These are phyloP conservation scores for Halyomorpha halys DNA, from an alignment of 1,140 invertebrate species.

Conservation along the genomic window DNA sequence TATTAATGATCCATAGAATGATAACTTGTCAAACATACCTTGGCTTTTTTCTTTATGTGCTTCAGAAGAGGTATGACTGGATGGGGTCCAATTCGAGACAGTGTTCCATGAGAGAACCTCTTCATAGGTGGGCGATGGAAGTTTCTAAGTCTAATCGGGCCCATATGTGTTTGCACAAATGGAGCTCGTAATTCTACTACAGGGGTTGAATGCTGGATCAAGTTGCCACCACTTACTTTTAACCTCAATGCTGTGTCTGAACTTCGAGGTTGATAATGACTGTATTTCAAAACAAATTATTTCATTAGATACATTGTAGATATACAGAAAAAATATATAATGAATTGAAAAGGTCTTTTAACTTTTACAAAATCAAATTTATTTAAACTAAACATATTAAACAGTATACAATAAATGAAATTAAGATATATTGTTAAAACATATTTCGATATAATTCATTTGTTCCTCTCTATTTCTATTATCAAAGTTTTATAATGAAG, in stretches of 20 bases:
- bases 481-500: no score
- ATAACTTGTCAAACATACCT: slow-evolving; percentile 41
- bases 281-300: slow-evolving; percentile 34
- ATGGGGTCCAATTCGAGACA: slow-evolving; percentile 61
- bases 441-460: no score
- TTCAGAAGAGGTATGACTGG: slow-evolving; percentile 72
- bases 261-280: slow-evolving; percentile 86
- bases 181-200: slow-evolving; percentile 87
- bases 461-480: no score
- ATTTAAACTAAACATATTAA: no score
- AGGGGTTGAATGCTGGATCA: slow-evolving; percentile 94
- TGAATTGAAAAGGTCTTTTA: neutral
- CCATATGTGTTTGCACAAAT: slow-evolving; percentile 91
- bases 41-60: slow-evolving; percentile 84
- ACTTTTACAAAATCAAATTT: no score
- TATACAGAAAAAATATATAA: neutral
- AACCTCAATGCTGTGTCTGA: slow-evolving; percentile 64
- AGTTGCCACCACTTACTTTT: slow-evolving; percentile 69
- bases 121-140: slow-evolving; percentile 90
- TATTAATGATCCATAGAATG: no score
- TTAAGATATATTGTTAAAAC: no score
- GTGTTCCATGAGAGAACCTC: slow-evolving; percentile 69
- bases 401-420: no score
- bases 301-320: neutral
- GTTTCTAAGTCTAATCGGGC: slow-evolving; percentile 68